Percentiles rank a stretch among this genome's conserved stretches.
Evolutionary conservation across 2,113 vertebrate species (phyloP).

Genomic region (Lepisosteus osseus): DNA sequence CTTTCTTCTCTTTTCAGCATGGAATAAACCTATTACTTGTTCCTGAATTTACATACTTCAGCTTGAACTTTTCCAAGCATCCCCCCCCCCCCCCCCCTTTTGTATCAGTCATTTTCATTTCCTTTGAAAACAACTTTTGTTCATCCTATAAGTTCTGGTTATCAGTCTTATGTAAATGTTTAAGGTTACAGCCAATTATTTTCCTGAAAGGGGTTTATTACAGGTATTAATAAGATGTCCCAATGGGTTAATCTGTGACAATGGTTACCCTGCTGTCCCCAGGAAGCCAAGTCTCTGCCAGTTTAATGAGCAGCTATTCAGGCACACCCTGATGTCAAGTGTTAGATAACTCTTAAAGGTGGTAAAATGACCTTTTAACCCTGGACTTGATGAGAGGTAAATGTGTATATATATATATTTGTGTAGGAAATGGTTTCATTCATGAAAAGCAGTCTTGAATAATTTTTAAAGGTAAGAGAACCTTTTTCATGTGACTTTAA

Average conservation of each 20-base stretch:
- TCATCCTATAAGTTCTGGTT: not conserved
- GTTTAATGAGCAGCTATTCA: not conserved
- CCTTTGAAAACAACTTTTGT: too few relatives aligned
- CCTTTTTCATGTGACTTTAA: too few relatives aligned
- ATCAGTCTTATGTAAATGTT: constrained; percentile 21
- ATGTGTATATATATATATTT: constrained; percentile 9
- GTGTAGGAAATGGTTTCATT: constrained; percentile 27
- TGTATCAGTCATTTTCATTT: too few relatives aligned
- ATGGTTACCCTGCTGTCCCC: constrained; percentile 36
- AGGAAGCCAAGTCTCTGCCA: constrained; percentile 13
- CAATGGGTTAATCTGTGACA: constrained; percentile 40
- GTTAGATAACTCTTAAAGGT: constrained; percentile 56
- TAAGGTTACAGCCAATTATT: constrained; percentile 7
- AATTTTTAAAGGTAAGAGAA: too few relatives aligned
- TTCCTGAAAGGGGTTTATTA: constrained; percentile 25
- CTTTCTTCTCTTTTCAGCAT: too few relatives aligned
- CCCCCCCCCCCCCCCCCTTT: too few relatives aligned
- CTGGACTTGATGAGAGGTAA: constrained; percentile 31
- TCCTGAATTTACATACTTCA: too few relatives aligned
- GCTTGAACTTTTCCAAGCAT: too few relatives aligned
- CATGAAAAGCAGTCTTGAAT: too few relatives aligned
- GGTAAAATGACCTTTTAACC: constrained; percentile 53
- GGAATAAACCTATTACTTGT: too few relatives aligned
- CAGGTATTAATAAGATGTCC: constrained; percentile 29
- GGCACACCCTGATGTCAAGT: constrained; percentile 49